phyloP scores from a whole-genome alignment of 2,113 vertebrate species.

The Tetrao urogallus region DNA sequence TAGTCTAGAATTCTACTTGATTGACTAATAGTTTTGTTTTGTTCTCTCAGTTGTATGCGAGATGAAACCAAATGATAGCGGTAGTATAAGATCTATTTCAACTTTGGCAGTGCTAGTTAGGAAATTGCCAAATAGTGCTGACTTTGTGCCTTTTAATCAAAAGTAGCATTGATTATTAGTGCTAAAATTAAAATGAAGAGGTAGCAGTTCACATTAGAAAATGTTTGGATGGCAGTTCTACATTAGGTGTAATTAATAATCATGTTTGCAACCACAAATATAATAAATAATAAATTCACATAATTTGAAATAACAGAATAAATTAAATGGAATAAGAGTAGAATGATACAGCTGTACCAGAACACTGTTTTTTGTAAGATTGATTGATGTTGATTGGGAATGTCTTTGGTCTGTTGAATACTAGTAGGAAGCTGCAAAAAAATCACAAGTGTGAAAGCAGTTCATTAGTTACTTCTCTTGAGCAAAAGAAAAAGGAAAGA shows the following conservation, averaged over 20 bases:
- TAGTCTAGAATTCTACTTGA: neutral
- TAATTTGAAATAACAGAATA: conserved; percentile 52
- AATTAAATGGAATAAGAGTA: conserved; percentile 34
- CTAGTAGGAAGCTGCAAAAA: conserved; percentile 23
- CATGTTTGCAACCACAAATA: conserved; percentile 54
- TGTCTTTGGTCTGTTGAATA: conserved; percentile 19
- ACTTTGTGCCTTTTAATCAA: conserved; percentile 17
- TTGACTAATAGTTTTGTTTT: neutral
- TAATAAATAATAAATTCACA: conserved; percentile 61
- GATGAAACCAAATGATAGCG: neutral
- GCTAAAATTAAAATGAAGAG: conserved; percentile 49
- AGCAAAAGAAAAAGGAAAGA: neutral
- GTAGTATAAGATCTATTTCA: neutral
- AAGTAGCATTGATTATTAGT: conserved; percentile 44
- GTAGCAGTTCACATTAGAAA: conserved; percentile 40
- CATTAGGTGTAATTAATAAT: conserved; percentile 58
- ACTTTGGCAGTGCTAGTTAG: neutral
- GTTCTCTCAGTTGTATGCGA: neutral
- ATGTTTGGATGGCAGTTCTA: conserved; percentile 51
- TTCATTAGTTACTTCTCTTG: conserved; percentile 39
- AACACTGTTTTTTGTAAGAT: conserved; percentile 4
- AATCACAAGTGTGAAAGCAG: neutral
- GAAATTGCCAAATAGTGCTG: neutral
- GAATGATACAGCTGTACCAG: conserved; percentile 29
- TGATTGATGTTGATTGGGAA: conserved; percentile 34